Percentiles rank a stretch among this genome's conserved stretches.
Evolutionary conservation across 2,888 invertebrate genomes (phyloP).

Genomic region (Exocentrus adspersus): DNA sequence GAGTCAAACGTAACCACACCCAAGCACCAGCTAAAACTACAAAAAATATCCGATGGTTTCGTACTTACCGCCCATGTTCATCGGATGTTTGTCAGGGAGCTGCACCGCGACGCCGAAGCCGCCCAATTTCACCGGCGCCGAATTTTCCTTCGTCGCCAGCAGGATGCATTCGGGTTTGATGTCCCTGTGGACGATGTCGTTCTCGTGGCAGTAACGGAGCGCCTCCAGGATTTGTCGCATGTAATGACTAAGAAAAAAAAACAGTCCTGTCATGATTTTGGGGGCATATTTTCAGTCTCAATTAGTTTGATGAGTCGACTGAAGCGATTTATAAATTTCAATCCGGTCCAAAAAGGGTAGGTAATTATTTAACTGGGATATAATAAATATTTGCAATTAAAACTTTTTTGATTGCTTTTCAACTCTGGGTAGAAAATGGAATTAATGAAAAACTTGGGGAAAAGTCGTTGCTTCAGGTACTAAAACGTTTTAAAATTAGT

Average conservation of each 20-base stretch:
- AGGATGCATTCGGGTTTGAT: slow-evolving; percentile 97
- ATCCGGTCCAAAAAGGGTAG: too few relatives aligned
- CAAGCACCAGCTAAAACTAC: slow-evolving; percentile 19
- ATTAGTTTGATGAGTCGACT: too few relatives aligned
- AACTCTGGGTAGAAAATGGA: background rate
- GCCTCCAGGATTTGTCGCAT: slow-evolving; percentile 98
- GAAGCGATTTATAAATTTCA: too few relatives aligned
- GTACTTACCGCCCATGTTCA: slow-evolving; percentile 52
- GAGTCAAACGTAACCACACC: slow-evolving; percentile 8
- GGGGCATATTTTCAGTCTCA: too few relatives aligned
- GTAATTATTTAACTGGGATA: too few relatives aligned
- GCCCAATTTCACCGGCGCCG: slow-evolving; percentile 96
- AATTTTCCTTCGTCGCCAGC: slow-evolving; percentile 95
- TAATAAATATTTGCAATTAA: background rate
- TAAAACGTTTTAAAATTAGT: too few relatives aligned
- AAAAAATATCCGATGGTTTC: background rate
- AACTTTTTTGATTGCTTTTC: slow-evolving; percentile 4
- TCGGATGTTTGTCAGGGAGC: slow-evolving; percentile 77
- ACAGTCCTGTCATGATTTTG: too few relatives aligned
- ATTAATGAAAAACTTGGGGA: background rate
- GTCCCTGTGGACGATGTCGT: slow-evolving; percentile 97
- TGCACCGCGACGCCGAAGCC: slow-evolving; percentile 98
- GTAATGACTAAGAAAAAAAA: slow-evolving; percentile 83
- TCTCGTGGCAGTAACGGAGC: slow-evolving; percentile 96
- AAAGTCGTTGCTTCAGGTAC: background rate